Evolutionary conservation across 2,113 vertebrate species (phyloP).

Genomic region (Callipepla squamata): DNA sequence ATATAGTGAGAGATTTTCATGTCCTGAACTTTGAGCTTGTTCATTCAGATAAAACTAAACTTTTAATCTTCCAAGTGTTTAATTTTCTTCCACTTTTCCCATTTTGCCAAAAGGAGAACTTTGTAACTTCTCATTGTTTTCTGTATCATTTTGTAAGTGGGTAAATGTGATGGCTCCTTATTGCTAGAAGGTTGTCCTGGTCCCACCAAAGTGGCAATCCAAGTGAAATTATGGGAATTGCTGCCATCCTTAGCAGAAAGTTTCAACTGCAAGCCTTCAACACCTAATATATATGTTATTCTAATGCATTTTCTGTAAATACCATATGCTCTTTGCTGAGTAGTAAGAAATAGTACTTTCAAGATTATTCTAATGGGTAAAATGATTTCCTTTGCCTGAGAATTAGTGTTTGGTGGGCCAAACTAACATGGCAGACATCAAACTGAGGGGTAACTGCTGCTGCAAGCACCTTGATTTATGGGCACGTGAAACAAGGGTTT

Average conservation of each 20-base stretch:
- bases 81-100: background rate
- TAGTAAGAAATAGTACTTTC: background rate
- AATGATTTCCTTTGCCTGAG: background rate
- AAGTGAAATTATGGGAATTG: background rate
- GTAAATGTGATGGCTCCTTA: background rate
- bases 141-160: background rate
- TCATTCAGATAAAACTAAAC: rapidly evolving
- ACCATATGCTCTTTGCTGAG: background rate
- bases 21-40: background rate
- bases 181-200: too few species aligned
- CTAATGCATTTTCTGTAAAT: background rate
- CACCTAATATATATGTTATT: background rate
- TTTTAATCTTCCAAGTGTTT: background rate
- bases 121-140: background rate
- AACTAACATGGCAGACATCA: background rate
- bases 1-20: background rate
- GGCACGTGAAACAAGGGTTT: background rate
- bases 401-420: background rate
- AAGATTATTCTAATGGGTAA: background rate
- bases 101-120: background rate
- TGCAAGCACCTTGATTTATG: background rate
- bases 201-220: background rate
- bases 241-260: background rate
- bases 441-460: background rate
- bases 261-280: background rate